These are phyloP conservation scores for Limnothrissa miodon DNA, from an alignment of 2,113 vertebrate genomes.

Conservation along the genomic window DNA sequence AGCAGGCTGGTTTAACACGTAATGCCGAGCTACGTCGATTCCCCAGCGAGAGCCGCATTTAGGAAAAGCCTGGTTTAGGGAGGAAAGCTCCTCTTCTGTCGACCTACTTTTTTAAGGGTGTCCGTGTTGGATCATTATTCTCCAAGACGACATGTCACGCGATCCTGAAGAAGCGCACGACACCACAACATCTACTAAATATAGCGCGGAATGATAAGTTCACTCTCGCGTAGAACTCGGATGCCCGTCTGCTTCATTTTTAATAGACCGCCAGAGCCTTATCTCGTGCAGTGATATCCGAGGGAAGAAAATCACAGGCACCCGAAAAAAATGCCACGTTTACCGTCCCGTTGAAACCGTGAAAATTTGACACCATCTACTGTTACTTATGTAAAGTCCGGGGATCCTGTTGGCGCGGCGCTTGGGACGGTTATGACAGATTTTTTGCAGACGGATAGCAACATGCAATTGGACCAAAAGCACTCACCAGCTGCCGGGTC, in stretches of 20 bases:
- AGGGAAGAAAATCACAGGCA: conserved; percentile 14
- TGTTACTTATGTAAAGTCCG: conserved; percentile 29
- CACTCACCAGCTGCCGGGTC: conserved; percentile 70
- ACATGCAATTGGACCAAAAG: conserved; percentile 71
- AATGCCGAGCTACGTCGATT: background rate
- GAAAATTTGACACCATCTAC: conserved; percentile 9
- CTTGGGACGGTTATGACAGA: conserved; percentile 63
- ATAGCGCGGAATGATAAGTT: conserved; percentile 23
- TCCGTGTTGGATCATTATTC: conserved; percentile 16
- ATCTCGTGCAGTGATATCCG: conserved; percentile 24
- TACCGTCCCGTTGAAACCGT: background rate
- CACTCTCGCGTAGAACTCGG: background rate
- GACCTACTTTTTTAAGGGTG: conserved; percentile 31
- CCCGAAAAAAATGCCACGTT: background rate
- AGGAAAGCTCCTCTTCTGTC: background rate
- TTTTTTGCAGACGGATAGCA: conserved; percentile 69
- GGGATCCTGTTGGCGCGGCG: conserved; percentile 58
- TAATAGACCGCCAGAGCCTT: conserved; percentile 21
- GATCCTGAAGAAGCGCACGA: background rate
- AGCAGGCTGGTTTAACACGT: background rate
- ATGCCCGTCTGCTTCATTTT: conserved; percentile 25
- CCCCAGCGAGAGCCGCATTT: background rate
- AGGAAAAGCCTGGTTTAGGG: background rate
- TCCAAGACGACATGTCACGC: background rate
- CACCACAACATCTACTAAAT: conserved; percentile 15